Evolutionary conservation across 35 echinoderm and acorn worm species (phyloP), one percentile per base, ranked within the genome.

Genomic region (Stichopus chloronotus): DNA sequence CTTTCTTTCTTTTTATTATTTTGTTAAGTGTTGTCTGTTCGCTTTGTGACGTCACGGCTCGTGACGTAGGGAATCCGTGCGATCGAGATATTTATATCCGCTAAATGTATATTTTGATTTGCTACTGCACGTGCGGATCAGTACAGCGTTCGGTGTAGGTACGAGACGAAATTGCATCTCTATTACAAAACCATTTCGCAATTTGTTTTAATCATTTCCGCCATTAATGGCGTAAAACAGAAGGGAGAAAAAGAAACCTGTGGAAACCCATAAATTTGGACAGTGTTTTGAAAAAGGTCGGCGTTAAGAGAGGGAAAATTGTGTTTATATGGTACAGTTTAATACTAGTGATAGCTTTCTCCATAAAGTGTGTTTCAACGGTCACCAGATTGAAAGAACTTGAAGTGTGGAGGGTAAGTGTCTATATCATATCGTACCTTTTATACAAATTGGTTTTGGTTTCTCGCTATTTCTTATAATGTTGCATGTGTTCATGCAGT

Each of bases 101-200:
- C 6, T 74, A n/a, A 74, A 74, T 74, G 69, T 74, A n/a, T 74
- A 74, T 74, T 14, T 74, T 74, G 69, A 74, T 19, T 74, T 74
- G 19, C 69, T 22, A 20, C 22, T 74, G 69, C 69, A 74, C 69
- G 69, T 74, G 69, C 69, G 69, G 69, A 74, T 74, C 69, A 74
- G 69, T 74, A n/a, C 22, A 74, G 69, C 69, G 19, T 74, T 19
- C 6, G 21, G 6, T n/a, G 22, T n/a, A 10, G 14, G 8, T 7
- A 4, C 19, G 14, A 24, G 69, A 74, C 22, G 69, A 16, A n/a
- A n/a, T 16, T 20, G 22, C 6, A 22, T 7, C 22, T 14, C 11
- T 65, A 20, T 43, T 14, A 4, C 69, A 19, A 20, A 74, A 74
- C 7, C 14, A 43, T 43, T 43, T 43, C 22, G 69, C 6, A 7